Evolutionary conservation across 2,888 invertebrate genomes (phyloP).

Genomic region (Tenthredo scrophulariae): DNA sequence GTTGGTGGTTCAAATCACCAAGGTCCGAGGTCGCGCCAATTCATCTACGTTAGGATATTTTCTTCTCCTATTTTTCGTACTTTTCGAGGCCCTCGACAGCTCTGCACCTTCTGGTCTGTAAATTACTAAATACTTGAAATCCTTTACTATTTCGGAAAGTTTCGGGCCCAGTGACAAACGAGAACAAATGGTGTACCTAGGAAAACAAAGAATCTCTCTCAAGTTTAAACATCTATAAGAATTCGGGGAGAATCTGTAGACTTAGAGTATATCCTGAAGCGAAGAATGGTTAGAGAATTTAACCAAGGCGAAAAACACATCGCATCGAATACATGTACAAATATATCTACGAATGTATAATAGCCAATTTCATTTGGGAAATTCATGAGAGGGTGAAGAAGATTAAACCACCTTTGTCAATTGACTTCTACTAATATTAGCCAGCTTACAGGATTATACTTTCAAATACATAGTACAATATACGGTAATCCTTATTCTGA

Average conservation of each 20-base stretch:
- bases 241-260: neutral
- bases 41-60: constrained; percentile 23
- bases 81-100: neutral
- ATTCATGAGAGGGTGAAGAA: neutral
- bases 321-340: neutral
- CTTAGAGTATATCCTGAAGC: neutral
- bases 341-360: neutral
- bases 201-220: neutral
- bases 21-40: neutral
- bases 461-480: neutral
- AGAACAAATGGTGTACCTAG: neutral
- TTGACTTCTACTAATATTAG: neutral
- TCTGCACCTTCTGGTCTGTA: neutral
- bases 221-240: neutral
- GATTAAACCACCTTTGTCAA: neutral
- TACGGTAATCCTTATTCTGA: neutral
- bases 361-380: neutral
- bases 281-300: neutral
- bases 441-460: neutral
- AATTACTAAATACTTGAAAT: constrained; percentile 18
- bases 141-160: neutral
- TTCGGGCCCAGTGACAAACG: neutral
- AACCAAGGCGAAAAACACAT: neutral
- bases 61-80: constrained; percentile 11
- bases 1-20: constrained; percentile 11